phyloP scores from a whole-genome alignment of 2,888 invertebrate genomes.

The Euclidia mi region DNA sequence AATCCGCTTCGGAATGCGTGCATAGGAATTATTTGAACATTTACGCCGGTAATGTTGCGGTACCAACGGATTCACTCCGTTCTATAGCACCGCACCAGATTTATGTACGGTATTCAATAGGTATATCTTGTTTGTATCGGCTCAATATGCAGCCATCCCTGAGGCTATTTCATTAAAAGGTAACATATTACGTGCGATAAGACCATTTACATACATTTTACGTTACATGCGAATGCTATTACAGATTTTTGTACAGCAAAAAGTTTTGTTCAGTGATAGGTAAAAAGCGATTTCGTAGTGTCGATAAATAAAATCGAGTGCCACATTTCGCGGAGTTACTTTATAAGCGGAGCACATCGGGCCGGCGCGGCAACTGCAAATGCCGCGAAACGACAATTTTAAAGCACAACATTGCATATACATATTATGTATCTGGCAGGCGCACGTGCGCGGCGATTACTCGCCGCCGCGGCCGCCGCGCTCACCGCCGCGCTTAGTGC shows the following conservation, averaged over 20 bases:
- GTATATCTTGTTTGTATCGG: conserved; percentile 70
- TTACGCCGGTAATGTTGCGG: conserved; percentile 68
- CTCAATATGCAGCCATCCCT: conserved; percentile 51
- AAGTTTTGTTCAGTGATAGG: conserved; percentile 65
- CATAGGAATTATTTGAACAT: conserved; percentile 74
- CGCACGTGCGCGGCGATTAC: conserved; percentile 85
- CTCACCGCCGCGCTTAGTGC: conserved; percentile 65
- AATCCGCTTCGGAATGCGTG: conserved; percentile 66
- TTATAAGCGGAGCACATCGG: conserved; percentile 84
- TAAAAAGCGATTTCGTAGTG: conserved; percentile 69
- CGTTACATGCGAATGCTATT: conserved; percentile 31
- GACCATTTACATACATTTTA: conserved; percentile 44
- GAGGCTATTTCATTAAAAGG: conserved; percentile 62
- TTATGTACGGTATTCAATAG: conserved; percentile 74
- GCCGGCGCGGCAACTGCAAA: conserved; percentile 79
- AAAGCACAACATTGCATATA: conserved; percentile 87
- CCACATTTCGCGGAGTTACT: conserved; percentile 80
- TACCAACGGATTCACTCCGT: conserved; percentile 65
- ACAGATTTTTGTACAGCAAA: conserved; percentile 41
- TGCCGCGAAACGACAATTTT: conserved; percentile 88
- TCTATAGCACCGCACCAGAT: conserved; percentile 65
- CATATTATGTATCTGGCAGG: conserved; percentile 77
- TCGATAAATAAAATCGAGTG: conserved; percentile 76
- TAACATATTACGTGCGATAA: conserved; percentile 55
- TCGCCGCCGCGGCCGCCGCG: conserved; percentile 65